Evolutionary conservation across 2,797 vertebrate genomes (phyloP).

Genomic region (Tinamus major): DNA sequence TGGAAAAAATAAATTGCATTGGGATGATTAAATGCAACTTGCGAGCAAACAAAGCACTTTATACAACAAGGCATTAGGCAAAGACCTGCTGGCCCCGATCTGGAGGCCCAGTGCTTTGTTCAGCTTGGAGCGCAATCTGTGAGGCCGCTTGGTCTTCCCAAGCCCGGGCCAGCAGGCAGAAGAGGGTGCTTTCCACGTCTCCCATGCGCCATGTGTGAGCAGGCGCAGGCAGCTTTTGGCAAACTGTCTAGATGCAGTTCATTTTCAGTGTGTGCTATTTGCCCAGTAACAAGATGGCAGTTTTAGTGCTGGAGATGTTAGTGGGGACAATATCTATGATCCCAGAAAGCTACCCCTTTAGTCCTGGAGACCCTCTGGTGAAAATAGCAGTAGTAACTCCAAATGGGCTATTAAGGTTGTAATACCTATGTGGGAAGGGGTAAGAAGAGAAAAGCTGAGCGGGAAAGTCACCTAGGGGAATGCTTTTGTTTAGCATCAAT

Average conservation of each 20-base stretch:
- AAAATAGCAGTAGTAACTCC: background rate
- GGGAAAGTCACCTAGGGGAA: background rate
- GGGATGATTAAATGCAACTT: rapidly evolving
- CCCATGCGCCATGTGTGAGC: rapidly evolving
- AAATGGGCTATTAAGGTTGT: background rate
- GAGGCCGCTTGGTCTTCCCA: rapidly evolving
- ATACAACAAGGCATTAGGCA: background rate
- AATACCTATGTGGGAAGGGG: background rate
- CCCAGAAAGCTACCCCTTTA: background rate
- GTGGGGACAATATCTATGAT: background rate
- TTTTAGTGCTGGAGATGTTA: background rate
- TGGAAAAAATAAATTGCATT: background rate
- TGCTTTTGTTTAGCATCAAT: background rate
- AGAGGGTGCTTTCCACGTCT: background rate
- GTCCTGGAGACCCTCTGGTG: background rate
- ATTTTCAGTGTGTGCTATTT: background rate
- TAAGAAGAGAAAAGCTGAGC: background rate
- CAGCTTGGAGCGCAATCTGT: rapidly evolving
- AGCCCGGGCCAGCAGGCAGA: rapidly evolving
- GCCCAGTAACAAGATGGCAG: background rate
- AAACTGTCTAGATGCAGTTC: background rate
- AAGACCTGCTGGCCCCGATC: rapidly evolving
- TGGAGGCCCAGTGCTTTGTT: rapidly evolving
- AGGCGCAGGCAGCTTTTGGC: background rate
- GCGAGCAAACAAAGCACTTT: background rate